Conservation (phyloP, 2,113 vertebrate species). For the Corythaixoides concolor region DNA sequence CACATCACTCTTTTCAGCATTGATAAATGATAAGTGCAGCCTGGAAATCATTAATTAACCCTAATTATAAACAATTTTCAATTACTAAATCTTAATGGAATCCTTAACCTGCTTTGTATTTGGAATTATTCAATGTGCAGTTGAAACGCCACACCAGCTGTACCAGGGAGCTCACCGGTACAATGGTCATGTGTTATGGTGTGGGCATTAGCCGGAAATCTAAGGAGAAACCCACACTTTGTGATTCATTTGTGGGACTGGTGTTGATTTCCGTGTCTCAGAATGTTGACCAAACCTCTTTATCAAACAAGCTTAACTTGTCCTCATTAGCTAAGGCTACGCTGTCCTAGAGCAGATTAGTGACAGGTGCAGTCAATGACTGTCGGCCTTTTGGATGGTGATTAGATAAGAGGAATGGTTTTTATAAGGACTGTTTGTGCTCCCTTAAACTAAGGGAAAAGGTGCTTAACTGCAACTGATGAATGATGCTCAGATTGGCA, state of each 20-base stretch:
- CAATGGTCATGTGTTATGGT: accelerated
- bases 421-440: not conserved
- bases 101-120: not conserved
- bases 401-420: not conserved
- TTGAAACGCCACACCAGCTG: not conserved
- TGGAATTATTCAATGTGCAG: not conserved
- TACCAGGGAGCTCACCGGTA: not conserved
- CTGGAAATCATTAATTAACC: not conserved
- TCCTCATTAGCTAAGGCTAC: not conserved
- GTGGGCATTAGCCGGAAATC: not conserved
- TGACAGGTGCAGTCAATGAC: not conserved
- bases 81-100: not conserved
- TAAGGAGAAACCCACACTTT: not conserved
- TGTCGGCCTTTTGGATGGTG: not conserved
- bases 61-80: not conserved
- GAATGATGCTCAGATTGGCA: not conserved
- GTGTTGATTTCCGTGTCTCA: too few relatives aligned
- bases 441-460: not conserved
- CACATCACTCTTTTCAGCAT: not conserved
- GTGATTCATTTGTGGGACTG: too few relatives aligned
- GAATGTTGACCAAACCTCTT: not conserved
- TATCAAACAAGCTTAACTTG: not conserved
- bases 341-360: not conserved
- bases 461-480: not conserved
- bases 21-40: not conserved